These are phyloP conservation scores for Serripes groenlandicus DNA, from an alignment of 2,888 invertebrate species.

Conservation along the genomic window DNA sequence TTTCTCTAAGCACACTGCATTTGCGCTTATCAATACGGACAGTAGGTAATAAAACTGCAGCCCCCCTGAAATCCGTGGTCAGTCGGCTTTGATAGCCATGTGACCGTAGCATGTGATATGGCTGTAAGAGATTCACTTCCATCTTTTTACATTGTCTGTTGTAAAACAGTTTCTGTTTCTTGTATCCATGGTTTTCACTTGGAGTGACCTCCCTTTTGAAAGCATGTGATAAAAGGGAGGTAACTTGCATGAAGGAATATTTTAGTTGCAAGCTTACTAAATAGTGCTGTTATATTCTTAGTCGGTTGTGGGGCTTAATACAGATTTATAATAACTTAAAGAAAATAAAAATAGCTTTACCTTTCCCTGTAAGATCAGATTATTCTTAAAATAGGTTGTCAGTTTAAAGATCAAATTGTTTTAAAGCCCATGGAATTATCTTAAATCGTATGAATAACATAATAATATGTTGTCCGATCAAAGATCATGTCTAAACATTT, in stretches of 20 bases:
- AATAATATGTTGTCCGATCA: too few species aligned
- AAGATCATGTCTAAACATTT: too few species aligned
- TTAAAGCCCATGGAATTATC: too few species aligned
- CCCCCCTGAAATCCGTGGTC: neutral
- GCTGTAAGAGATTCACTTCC: slow-evolving; percentile 7
- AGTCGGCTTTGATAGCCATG: slow-evolving; percentile 6
- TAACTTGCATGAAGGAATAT: slow-evolving; percentile 13
- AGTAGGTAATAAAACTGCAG: slow-evolving; percentile 91
- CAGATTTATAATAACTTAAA: too few species aligned
- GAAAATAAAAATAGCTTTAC: too few species aligned
- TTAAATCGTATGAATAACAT: too few species aligned
- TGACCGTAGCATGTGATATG: slow-evolving; percentile 23
- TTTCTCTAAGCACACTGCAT: slow-evolving; percentile 97
- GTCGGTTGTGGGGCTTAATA: slow-evolving; percentile 9
- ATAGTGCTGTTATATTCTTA: slow-evolving; percentile 17
- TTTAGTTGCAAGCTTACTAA: slow-evolving; percentile 22
- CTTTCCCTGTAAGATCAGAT: too few species aligned
- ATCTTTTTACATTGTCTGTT: slow-evolving; percentile 17
- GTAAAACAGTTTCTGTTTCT: slow-evolving; percentile 25
- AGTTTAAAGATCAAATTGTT: too few species aligned
- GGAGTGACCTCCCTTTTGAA: slow-evolving; percentile 31
- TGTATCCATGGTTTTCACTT: neutral
- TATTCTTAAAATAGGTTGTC: too few species aligned
- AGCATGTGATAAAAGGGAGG: slow-evolving; percentile 28
- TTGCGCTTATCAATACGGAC: slow-evolving; percentile 99